Base-by-base conservation (phyloP, 2,888 invertebrate species). In the Odontomyia ornata region DNA sequence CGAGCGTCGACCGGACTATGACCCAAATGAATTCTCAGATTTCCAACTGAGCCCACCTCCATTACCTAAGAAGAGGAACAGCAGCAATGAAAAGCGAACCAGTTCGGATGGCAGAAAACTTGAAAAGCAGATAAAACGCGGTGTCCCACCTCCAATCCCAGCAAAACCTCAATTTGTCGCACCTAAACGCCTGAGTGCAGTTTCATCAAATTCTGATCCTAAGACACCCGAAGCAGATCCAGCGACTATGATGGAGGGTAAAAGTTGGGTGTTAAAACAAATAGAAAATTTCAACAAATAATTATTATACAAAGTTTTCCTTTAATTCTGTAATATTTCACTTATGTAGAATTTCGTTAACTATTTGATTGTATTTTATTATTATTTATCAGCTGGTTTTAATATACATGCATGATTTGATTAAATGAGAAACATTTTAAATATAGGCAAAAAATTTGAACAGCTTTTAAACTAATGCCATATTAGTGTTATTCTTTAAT, bases 251-350 rank as follows among this genome's bases (percentile, higher is more conserved):
- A 78, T 7, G 21, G 76, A 64, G 27, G 47, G 15, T 21, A 77
- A 75, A 77, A 87, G 86, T 80, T 87, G 87, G 87, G 87, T 87
- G n/a, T 82, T 85, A 3, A 83, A 86, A 77, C 87, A 87, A 81
- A 86, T 87, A 75, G 85, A 86, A 79, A 86, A 86, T 80, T 86
- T 87, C 67, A 86, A 83, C 80, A 85, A 86, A 80, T 86, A 82
- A 83, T 47, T 15, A 5, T 11, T 13, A 25, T 47, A n/a, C n/a
- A n/a, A n/a, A n/a, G n/a, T n/a, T n/a, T n/a, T n/a, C n/a, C n/a
- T n/a, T n/a, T n/a, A 23, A 13, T n/a, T 46, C 36, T 36, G 36
- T 36, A 9, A 5, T 36, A 5, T 36, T 36, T 15, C 15, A 52
- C 3, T 18, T n/a, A 43, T 43, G 52, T 18, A 52, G 52, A 4